Percentiles rank a stretch among this genome's conserved stretches.
phyloP scores from a whole-genome alignment of 2,888 invertebrate species.

The Euclidia mi region DNA sequence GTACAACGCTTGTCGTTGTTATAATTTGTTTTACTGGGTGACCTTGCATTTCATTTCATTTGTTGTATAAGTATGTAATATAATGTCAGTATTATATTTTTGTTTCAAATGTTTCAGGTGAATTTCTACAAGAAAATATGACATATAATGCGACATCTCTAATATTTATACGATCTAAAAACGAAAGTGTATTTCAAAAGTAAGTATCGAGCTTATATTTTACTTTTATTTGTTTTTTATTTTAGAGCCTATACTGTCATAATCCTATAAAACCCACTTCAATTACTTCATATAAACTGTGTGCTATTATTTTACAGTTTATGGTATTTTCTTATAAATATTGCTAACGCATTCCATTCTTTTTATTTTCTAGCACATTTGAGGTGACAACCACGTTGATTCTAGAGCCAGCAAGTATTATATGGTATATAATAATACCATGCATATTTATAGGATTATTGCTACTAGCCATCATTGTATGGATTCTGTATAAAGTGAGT shows the following conservation, averaged over 20 bases:
- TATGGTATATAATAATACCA: conserved; percentile 41
- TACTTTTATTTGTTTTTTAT: too few relatives aligned
- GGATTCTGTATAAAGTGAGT: conserved; percentile 43
- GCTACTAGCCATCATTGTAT: conserved; percentile 38
- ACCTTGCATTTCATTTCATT: too few relatives aligned
- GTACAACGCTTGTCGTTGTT: conserved; percentile 54
- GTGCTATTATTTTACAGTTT: too few relatives aligned
- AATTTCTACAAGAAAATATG: conserved; percentile 58
- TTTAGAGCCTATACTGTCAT: too few relatives aligned
- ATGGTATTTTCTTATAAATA: too few relatives aligned
- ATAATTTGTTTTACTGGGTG: too few relatives aligned
- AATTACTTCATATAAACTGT: too few relatives aligned
- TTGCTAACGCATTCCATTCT: too few relatives aligned
- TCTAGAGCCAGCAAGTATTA: conserved; percentile 41
- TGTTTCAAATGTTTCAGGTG: conserved; percentile 60
- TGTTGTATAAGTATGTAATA: too few relatives aligned
- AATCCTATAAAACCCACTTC: too few relatives aligned
- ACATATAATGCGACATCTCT: conserved; percentile 65
- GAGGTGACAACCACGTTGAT: conserved; percentile 36
- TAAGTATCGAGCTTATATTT: conserved; percentile 55
- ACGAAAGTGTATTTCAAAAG: conserved; percentile 40
- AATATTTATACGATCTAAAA: conserved; percentile 52
- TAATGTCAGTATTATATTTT: not conserved
- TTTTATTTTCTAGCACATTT: conserved; percentile 24
- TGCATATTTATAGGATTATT: conserved; percentile 45